These are phyloP conservation scores for Tamandua tetradactyla DNA, from an alignment of 2,797 vertebrate species.

Conservation along the genomic window DNA sequence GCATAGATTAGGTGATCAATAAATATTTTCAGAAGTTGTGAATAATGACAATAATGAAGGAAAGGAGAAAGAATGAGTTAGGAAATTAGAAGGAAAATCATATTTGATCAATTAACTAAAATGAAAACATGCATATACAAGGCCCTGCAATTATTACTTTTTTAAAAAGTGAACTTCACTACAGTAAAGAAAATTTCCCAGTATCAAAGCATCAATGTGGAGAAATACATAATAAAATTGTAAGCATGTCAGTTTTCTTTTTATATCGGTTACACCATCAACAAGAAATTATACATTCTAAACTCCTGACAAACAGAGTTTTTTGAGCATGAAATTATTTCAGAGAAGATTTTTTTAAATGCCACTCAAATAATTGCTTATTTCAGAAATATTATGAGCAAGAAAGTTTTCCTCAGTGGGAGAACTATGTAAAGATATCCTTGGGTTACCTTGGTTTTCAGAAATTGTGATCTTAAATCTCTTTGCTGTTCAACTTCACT, in stretches of 20 bases:
- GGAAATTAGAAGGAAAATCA: neutral
- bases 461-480: conserved; percentile 86
- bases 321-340: conserved; percentile 25
- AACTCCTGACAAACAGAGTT: neutral
- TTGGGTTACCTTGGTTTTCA: conserved; percentile 89
- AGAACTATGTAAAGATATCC: neutral
- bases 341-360: conserved; percentile 3
- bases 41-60: neutral
- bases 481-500: conserved; percentile 90
- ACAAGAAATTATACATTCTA: conserved; percentile 1
- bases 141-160: conserved; percentile 31
- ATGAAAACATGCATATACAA: neutral
- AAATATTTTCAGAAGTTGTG: neutral
- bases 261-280: neutral
- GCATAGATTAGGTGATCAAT: neutral
- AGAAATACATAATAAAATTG: neutral
- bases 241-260: neutral
- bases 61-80: conserved; percentile 45
- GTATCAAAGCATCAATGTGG: conserved; percentile 4
- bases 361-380: neutral
- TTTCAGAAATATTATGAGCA: neutral
- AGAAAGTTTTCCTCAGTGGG: neutral
- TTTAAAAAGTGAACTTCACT: neutral
- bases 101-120: conserved; percentile 48
- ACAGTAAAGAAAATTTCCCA: conserved; percentile 25